These are phyloP conservation scores for Myathropa florea DNA, from an alignment of 2,888 invertebrate genomes.

Conservation along the genomic window DNA sequence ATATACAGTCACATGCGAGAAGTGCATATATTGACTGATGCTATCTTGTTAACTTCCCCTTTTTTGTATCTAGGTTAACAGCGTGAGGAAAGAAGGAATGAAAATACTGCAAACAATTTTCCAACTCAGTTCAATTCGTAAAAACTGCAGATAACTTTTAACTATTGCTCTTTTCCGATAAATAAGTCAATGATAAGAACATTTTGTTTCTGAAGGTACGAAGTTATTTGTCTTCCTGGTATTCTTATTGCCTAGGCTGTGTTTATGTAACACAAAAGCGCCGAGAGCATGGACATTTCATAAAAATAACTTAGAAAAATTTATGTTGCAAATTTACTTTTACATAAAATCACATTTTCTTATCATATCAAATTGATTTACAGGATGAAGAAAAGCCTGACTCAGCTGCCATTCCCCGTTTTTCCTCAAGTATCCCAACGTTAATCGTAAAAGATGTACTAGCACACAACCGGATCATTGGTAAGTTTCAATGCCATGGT, in stretches of 20 bases:
- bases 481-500: background rate
- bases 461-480: background rate
- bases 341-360: background rate
- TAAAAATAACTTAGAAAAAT: too few relatives aligned
- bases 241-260: too few relatives aligned
- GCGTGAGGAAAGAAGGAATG: background rate
- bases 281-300: too few relatives aligned
- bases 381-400: background rate
- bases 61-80: constrained; percentile 60
- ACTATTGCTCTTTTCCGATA: background rate
- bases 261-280: too few relatives aligned
- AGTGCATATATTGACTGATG: constrained; percentile 64
- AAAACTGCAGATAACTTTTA: background rate
- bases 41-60: constrained; percentile 62
- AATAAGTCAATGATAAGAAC: too few relatives aligned
- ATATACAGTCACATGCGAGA: constrained; percentile 34
- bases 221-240: too few relatives aligned
- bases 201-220: too few relatives aligned
- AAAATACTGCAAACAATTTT: constrained; percentile 11
- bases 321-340: too few relatives aligned
- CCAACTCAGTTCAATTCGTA: background rate
- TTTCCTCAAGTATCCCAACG: too few relatives aligned
- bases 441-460: background rate
- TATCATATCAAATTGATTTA: background rate
- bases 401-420: background rate